Evolutionary conservation across 2,888 invertebrate species (phyloP).

Genomic region (Homarus gammarus): DNA sequence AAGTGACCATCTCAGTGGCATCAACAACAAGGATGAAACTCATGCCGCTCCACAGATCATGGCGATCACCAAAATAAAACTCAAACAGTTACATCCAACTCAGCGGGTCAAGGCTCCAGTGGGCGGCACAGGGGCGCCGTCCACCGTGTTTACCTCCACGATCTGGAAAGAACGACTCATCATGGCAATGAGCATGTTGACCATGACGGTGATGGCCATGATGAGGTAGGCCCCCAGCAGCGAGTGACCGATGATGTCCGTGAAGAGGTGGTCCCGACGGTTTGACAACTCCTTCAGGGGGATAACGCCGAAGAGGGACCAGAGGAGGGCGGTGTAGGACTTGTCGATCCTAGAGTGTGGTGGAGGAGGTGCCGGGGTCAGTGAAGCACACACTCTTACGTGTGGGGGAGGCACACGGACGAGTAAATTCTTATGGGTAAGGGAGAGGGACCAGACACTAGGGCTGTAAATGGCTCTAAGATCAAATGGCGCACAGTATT

Average conservation of each 20-base stretch:
- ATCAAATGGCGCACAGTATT: not conserved
- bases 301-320: conserved; percentile 80
- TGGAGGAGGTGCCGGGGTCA: conserved; percentile 2
- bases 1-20: conserved; percentile 1
- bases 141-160: conserved; percentile 79
- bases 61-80: conserved; percentile 14
- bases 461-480: not conserved
- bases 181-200: conserved; percentile 81
- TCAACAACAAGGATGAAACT: conserved; percentile 7
- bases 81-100: conserved; percentile 3
- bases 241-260: conserved; percentile 79
- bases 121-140: not conserved
- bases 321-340: conserved; percentile 79
- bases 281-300: conserved; percentile 79
- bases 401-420: not conserved
- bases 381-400: conserved; percentile 23
- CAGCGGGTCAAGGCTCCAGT: conserved; percentile 22
- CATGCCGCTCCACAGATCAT: conserved; percentile 17
- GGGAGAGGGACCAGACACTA: not conserved
- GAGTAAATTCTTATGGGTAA: not conserved
- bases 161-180: conserved; percentile 81
- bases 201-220: conserved; percentile 81
- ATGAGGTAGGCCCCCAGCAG: conserved; percentile 80
- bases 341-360: conserved; percentile 76
- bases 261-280: conserved; percentile 78